Base-by-base conservation (phyloP, 2,797 vertebrate genomes). In the Aratinga solstitialis region DNA sequence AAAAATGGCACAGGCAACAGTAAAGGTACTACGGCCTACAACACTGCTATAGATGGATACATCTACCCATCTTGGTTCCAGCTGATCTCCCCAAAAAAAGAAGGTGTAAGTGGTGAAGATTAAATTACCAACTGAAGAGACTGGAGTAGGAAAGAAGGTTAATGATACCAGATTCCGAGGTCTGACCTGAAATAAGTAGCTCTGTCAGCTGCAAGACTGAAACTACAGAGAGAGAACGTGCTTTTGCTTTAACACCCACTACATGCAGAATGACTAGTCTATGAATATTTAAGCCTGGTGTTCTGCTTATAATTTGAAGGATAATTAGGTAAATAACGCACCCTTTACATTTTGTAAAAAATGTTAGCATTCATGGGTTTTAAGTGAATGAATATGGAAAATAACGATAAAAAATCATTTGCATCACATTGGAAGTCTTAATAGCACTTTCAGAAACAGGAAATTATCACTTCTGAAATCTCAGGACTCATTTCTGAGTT, bases 141-240 rank as follows among this genome's bases (percentile, higher is more conserved):
- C 7, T 1, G 0, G 2, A 54, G 56, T 85, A 89, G 74, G 68
- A 95, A 94, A 93, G 84, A 92, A 74, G 45, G 78, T 68, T 91
- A 74, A 71, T 75, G 95, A 95, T 69, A 95, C 80, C 30, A 92
- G 83, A 96, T 53, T 84, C 67, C 54, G 65, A 19, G 56, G 51
- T 84, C 71, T 89, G 93, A 91, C 67, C 83, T 20, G 67, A 93
- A 94, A 94, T 68, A 88, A 94, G 87, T 76, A 90, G 54, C 77
- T 82, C 71, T 94, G 91, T 59, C 93, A 97, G 96, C 91, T 96
- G 91, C 94, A 93, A 62, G 63, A 87, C 30, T 48, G 32, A 86
- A 88, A 72, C 76, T 56, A 76, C 43, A 40, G 66, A 68, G 48
- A 34, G 71, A 79, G 85, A 95, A 76, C 59, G 61, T 74, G 67